Percentiles rank a stretch among this genome's conserved stretches.
These are phyloP conservation scores for Diploptera punctata DNA, from an alignment of 2,888 invertebrate genomes.

Conservation along the genomic window DNA sequence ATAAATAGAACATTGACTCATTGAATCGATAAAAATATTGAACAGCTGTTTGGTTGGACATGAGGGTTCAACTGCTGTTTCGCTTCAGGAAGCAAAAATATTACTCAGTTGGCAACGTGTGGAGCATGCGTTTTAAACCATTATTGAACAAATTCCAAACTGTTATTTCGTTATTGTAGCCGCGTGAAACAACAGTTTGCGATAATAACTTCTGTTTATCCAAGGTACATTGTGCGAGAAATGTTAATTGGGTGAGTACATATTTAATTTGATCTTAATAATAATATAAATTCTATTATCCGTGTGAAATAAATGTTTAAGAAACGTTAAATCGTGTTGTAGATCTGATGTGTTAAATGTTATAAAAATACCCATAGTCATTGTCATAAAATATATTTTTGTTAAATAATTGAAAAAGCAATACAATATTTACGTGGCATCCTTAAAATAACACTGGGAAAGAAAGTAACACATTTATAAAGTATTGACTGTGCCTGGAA, in stretches of 20 bases:
- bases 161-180: neutral
- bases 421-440: too few relatives aligned
- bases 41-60: too few relatives aligned
- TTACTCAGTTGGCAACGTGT: neutral
- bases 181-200: neutral
- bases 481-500: too few relatives aligned
- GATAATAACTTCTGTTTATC: constrained; percentile 3
- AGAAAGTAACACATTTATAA: too few relatives aligned
- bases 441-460: too few relatives aligned
- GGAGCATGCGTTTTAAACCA: neutral
- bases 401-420: too few relatives aligned
- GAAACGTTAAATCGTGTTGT: too few relatives aligned
- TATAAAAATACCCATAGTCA: too few relatives aligned
- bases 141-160: constrained; percentile 26
- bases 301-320: too few relatives aligned
- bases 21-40: neutral
- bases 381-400: too few relatives aligned
- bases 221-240: neutral
- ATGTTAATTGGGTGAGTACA: neutral
- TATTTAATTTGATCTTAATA: neutral
- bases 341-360: too few relatives aligned
- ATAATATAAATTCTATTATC: too few relatives aligned
- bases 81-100: neutral
- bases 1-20: neutral
- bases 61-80: neutral